Evolutionary conservation across 2,113 vertebrate species (phyloP).

Genomic region (Calyptomena viridis): DNA sequence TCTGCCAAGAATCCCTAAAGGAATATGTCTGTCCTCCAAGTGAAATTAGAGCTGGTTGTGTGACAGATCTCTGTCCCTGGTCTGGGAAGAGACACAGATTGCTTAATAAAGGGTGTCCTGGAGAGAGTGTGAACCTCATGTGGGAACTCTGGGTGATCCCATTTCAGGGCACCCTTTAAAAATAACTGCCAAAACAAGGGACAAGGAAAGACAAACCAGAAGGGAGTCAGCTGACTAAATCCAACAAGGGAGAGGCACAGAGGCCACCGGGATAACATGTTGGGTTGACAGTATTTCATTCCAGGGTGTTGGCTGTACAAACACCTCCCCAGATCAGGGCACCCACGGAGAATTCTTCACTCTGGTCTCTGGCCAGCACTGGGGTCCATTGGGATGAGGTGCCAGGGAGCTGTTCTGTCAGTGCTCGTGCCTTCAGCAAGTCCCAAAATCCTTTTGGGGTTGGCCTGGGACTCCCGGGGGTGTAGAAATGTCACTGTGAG

Average conservation of each 20-base stretch:
- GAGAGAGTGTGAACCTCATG: background rate
- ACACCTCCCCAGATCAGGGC: accelerated
- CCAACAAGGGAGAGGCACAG: background rate
- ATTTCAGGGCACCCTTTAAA: background rate
- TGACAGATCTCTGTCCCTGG: background rate
- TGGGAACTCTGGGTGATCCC: background rate
- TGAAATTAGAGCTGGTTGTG: background rate
- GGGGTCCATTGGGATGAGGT: accelerated
- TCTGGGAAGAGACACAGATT: background rate
- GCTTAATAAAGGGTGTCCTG: accelerated
- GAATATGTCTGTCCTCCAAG: background rate
- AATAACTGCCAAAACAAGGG: accelerated
- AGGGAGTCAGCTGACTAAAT: background rate
- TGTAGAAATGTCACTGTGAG: background rate
- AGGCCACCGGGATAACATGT: accelerated
- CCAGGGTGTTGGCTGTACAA: background rate
- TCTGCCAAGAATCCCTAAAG: background rate
- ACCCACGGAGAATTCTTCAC: background rate
- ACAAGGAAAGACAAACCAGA: background rate
- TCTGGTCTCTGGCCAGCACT: background rate
- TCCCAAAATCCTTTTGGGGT: background rate
- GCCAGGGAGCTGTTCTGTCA: no score
- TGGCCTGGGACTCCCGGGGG: no score
- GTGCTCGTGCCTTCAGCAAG: background rate
- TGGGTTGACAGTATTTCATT: background rate